These are phyloP conservation scores for Mesorhabditis sp. DNA, from an alignment of 2,888 invertebrate species.

Conservation along the genomic window DNA sequence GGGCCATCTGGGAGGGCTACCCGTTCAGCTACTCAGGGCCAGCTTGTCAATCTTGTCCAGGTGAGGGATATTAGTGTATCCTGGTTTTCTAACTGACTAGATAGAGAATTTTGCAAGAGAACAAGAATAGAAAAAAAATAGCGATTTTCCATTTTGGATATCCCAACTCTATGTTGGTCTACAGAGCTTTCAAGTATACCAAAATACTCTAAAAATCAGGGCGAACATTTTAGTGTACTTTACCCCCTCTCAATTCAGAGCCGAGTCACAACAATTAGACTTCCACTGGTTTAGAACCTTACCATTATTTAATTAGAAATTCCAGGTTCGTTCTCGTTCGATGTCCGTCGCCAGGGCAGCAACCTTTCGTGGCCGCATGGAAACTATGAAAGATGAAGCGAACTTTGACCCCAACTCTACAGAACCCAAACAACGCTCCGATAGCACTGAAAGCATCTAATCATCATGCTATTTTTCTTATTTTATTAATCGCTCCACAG, in stretches of 20 bases:
- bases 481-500: too few relatives aligned
- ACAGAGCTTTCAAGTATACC: too few relatives aligned
- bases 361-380: slow-evolving; percentile 16
- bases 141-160: neutral
- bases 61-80: slow-evolving; percentile 9
- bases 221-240: too few relatives aligned
- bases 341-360: slow-evolving; percentile 24
- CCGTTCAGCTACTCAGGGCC: slow-evolving; percentile 18
- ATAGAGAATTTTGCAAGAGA: neutral
- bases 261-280: neutral
- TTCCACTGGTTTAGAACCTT: too few relatives aligned
- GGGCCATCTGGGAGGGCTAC: slow-evolving; percentile 8
- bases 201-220: too few relatives aligned
- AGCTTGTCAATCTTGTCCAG: slow-evolving; percentile 36
- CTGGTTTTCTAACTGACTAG: neutral
- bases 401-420: neutral
- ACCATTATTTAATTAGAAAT: too few relatives aligned
- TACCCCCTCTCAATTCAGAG: neutral
- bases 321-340: slow-evolving; percentile 23
- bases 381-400: neutral
- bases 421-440: neutral
- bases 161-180: too few relatives aligned
- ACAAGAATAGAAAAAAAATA: neutral
- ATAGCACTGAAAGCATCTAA: slow-evolving; percentile 1
- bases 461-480: too few relatives aligned